These are phyloP conservation scores for Stigmatopora argus DNA, from an alignment of 2,113 vertebrate species.

Conservation along the genomic window DNA sequence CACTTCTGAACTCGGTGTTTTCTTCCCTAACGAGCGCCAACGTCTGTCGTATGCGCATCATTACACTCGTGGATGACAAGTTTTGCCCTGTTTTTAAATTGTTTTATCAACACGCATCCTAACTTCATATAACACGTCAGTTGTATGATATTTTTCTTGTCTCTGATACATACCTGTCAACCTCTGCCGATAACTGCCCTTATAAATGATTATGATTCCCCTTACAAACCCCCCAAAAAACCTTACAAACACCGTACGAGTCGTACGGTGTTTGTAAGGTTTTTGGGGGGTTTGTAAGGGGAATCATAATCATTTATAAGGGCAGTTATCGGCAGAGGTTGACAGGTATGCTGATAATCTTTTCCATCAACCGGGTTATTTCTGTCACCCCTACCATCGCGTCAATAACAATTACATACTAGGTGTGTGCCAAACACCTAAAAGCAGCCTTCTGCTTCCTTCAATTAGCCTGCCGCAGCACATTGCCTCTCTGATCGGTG, in stretches of 20 bases:
- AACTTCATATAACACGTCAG: background rate
- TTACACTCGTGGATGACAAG: slow-evolving; percentile 39
- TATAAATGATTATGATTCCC: too few relatives aligned
- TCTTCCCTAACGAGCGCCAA: slow-evolving; percentile 39
- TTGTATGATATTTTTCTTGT: too few relatives aligned
- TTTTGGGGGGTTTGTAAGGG: too few relatives aligned
- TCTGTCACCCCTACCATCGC: slow-evolving; percentile 30
- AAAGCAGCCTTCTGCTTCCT: slow-evolving; percentile 52
- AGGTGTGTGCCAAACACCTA: slow-evolving; percentile 53
- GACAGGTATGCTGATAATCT: too few relatives aligned
- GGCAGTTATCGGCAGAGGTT: too few relatives aligned
- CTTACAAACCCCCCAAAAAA: too few relatives aligned
- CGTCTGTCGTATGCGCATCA: slow-evolving; percentile 34
- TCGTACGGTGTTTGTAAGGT: too few relatives aligned
- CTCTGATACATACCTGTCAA: too few relatives aligned
- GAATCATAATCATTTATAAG: too few relatives aligned
- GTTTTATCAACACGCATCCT: slow-evolving; percentile 1
- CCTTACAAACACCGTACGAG: too few relatives aligned
- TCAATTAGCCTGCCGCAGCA: slow-evolving; percentile 60
- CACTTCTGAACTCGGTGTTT: slow-evolving; percentile 15
- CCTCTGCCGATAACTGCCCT: too few relatives aligned
- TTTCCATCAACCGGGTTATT: slow-evolving; percentile 14
- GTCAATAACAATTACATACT: slow-evolving; percentile 71
- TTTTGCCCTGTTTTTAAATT: slow-evolving; percentile 5
- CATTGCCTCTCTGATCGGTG: slow-evolving; percentile 61